These are phyloP conservation scores for Drosophila nasuta DNA, from an alignment of 1,140 invertebrate genomes.

Conservation along the genomic window DNA sequence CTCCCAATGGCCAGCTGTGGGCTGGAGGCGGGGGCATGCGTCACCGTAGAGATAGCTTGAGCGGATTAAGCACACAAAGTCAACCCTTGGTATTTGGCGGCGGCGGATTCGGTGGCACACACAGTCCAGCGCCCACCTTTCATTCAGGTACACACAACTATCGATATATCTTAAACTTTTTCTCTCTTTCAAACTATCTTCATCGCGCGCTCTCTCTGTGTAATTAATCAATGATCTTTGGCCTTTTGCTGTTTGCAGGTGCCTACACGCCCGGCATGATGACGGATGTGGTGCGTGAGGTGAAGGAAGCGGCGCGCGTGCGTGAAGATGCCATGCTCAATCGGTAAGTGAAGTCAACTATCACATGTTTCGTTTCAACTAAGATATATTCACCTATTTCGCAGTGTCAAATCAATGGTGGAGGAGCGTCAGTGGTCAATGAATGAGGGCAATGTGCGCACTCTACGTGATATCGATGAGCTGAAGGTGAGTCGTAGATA, in stretches of 20 bases:
- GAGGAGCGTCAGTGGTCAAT: conserved; percentile 86
- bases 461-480: conserved; percentile 82
- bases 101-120: conserved; percentile 81
- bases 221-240: neutral
- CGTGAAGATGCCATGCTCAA: conserved; percentile 89
- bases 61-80: conserved; percentile 85
- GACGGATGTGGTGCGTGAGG: conserved; percentile 90
- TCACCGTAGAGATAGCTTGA: conserved; percentile 85
- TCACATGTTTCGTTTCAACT: neutral
- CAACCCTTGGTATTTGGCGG: conserved; percentile 83
- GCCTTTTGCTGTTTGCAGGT: conserved; percentile 53
- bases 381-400: neutral
- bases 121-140: conserved; percentile 84
- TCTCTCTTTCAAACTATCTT: neutral
- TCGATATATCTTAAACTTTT: neutral
- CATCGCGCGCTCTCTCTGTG: too few relatives aligned
- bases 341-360: conserved; percentile 62
- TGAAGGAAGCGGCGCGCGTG: conserved; percentile 89
- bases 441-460: conserved; percentile 85
- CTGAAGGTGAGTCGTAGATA: conserved; percentile 61
- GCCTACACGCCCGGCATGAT: conserved; percentile 91
- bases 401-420: conserved; percentile 86
- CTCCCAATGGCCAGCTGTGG: conserved; percentile 72
- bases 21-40: conserved; percentile 79
- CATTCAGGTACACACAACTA: conserved; percentile 80